Base-by-base conservation (phyloP, 2,797 vertebrate species). In the Anas acuta region DNA sequence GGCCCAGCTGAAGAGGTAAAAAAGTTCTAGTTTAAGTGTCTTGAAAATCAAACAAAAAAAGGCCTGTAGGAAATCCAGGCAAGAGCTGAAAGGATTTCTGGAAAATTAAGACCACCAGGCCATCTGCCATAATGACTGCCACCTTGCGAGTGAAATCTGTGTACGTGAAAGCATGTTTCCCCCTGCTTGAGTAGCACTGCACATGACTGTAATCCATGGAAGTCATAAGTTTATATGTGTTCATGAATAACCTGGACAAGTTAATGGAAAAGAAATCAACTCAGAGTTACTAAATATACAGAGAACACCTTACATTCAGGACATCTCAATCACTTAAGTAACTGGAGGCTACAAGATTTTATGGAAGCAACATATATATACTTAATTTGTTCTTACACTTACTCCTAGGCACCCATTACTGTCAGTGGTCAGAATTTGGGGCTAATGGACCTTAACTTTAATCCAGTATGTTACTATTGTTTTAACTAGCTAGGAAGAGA, bases 1-100 rank as follows among this genome's bases (percentile, higher is more conserved):
- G 95, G 94, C 62, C 82, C 74, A 93, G 87, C 75, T 97, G 94
- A 96, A 82, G 74, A 93, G 67, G 94, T 86, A 76, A 89, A 96
- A 97, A 87, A 87, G 23, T 57, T 97, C 80, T 91, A 56, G 51
- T 82, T 95, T 84, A 96, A 97, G 84, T 79, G 30, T 87, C 95
- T 91, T 95, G 87, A 97, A 97, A 96, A 90, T 95, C 89, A 95
- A 97, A 94, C 37, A 62, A 37, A 62, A 60, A 26, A 54, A 69
- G 16, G 8, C 15, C 1, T 3, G 12, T 33, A 43, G 4, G 13
- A 84, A 90, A 85, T 81, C 70, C 81, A 75, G 25, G 56, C 75
- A 94, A 78, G 69, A 92, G 58, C 64, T 91, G 67, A 91, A 95
- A 91, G 26, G 43, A 8, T 60, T 74, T 66, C 43, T 43, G 12